Conservation (phyloP, 1,140 invertebrate genomes). For the Drosophila pectinifera region DNA sequence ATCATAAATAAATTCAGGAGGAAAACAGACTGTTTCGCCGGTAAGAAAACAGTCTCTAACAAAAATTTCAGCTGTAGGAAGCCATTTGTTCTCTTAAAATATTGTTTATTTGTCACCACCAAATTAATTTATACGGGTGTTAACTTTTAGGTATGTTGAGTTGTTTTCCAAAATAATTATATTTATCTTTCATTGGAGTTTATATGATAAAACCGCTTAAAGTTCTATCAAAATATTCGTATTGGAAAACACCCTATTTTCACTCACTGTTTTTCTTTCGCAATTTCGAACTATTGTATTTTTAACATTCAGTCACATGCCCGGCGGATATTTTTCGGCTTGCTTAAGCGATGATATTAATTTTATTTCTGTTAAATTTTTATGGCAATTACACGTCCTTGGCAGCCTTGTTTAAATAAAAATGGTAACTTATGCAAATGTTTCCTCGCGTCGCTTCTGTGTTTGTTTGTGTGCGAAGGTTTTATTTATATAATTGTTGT, state of each 20-base stretch:
- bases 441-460: not conserved
- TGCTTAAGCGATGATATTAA: not conserved
- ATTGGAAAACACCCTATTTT: not conserved
- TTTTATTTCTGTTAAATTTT: conserved; percentile 28
- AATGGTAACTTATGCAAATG: conserved; percentile 28
- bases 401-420: not conserved
- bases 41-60: not conserved
- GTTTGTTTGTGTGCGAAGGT: conserved; percentile 1
- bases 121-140: no score
- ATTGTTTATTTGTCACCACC: no score
- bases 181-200: no score
- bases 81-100: no score
- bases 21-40: not conserved
- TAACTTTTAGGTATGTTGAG: not conserved
- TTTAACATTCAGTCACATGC: conserved; percentile 29
- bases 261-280: conserved; percentile 1
- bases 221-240: no score
- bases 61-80: not conserved
- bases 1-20: not conserved
- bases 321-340: conserved; percentile 9
- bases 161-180: no score
- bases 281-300: conserved; percentile 23
- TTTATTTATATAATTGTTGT: conserved; percentile 6
- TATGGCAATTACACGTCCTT: conserved; percentile 41
- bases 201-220: no score